Evolutionary conservation across 1,140 invertebrate genomes (phyloP).

Genomic region (Epicauta chinensis): DNA sequence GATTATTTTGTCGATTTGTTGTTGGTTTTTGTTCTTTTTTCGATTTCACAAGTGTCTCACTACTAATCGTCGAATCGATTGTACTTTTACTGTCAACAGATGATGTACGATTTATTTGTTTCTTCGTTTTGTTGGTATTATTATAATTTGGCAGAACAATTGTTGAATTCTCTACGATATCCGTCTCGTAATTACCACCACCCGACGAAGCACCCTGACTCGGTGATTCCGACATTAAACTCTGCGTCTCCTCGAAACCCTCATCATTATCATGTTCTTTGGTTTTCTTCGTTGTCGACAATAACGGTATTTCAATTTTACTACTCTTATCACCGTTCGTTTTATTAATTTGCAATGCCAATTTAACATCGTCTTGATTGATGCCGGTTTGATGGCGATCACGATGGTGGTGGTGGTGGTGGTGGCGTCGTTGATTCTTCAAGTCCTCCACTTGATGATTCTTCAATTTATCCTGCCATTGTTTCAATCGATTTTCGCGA

Average conservation of each 20-base stretch:
- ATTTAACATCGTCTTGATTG: conserved; percentile 57
- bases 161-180: conserved; percentile 18
- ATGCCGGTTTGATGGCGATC: conserved; percentile 52
- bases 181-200: conserved; percentile 35
- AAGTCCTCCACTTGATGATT: conserved; percentile 30
- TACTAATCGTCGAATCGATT: conserved; percentile 7
- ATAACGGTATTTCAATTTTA: conserved; percentile 31
- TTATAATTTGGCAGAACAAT: conserved; percentile 15
- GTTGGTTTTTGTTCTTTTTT: conserved; percentile 3
- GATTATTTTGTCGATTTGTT: conserved; percentile 15
- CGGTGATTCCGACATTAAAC: conserved; percentile 73
- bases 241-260: conserved; percentile 85
- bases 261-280: conserved; percentile 61
- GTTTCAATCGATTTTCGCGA: conserved; percentile 54
- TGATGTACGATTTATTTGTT: conserved; percentile 1
- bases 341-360: conserved; percentile 47
- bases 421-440: conserved; percentile 19
- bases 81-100: conserved; percentile 13
- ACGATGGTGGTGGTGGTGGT: conserved; percentile 38
- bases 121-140: conserved; percentile 14
- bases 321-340: background rate
- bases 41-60: conserved; percentile 6
- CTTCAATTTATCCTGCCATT: conserved; percentile 57
- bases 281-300: conserved; percentile 11
- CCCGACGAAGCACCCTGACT: conserved; percentile 46